A percentile compares a stretch with the other conserved stretches of the same genome.
phyloP scores from a whole-genome alignment of 2,113 vertebrate species.

The Jacana jacana region DNA sequence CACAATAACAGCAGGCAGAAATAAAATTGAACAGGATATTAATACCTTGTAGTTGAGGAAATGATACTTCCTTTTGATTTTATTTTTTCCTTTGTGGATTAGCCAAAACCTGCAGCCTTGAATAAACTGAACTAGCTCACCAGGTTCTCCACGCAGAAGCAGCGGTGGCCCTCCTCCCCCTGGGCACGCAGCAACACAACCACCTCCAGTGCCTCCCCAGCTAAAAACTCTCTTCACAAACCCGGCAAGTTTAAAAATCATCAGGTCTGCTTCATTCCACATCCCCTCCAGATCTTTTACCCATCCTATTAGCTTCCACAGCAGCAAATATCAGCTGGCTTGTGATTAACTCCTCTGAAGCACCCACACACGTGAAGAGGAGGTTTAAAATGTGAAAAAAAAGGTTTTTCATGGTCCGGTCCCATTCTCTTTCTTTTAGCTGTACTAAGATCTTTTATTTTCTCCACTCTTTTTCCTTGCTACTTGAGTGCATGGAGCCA shows the following conservation, averaged over 20 bases:
- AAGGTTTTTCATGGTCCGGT: not conserved
- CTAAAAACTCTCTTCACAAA: not conserved
- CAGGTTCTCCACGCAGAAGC: not conserved
- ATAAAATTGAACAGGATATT: slow-evolving; percentile 78
- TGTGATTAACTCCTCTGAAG: not conserved
- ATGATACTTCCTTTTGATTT: slow-evolving; percentile 69
- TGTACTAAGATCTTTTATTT: not conserved
- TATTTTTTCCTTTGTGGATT: slow-evolving; percentile 46
- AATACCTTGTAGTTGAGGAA: slow-evolving; percentile 74
- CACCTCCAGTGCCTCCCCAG: not conserved
- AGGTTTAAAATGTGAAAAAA: not conserved
- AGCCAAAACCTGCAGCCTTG: slow-evolving; percentile 47
- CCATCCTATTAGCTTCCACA: not conserved
- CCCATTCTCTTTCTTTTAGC: not conserved
- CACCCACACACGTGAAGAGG: not conserved
- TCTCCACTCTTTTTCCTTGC: not conserved
- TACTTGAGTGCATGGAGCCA: not conserved
- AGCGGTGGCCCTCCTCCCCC: not conserved
- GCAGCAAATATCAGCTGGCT: not conserved
- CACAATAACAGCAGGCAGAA: slow-evolving; percentile 58
- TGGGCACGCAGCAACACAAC: rapidly evolving
- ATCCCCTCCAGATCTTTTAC: not conserved
- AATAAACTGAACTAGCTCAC: not conserved
- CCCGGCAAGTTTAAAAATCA: not conserved
- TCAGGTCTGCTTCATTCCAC: not conserved